Evolutionary conservation across 2,113 vertebrate genomes (phyloP).

Genomic region (Motacilla tschutschensis): DNA sequence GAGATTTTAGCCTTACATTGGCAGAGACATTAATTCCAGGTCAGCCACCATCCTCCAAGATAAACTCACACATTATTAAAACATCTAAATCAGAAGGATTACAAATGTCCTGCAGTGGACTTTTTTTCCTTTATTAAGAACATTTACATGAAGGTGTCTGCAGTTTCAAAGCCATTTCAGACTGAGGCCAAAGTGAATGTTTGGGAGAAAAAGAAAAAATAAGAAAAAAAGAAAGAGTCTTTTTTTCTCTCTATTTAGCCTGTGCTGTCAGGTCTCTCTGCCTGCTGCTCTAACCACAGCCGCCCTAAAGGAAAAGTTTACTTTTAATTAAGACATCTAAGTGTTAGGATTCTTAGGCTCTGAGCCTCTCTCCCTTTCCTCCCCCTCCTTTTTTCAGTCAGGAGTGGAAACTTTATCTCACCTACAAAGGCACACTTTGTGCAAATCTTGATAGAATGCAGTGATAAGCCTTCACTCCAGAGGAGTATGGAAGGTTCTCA

Average conservation of each 20-base stretch:
- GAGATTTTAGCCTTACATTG: neutral
- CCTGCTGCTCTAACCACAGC: conserved; percentile 27
- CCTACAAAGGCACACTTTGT: neutral
- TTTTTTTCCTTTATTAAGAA: conserved; percentile 39
- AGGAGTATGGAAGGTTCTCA: neutral
- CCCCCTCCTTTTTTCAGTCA: neutral
- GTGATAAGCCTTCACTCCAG: neutral
- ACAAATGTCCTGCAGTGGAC: neutral
- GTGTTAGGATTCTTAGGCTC: neutral
- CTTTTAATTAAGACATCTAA: conserved; percentile 39
- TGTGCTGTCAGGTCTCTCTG: conserved; percentile 16
- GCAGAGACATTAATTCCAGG: conserved; percentile 37
- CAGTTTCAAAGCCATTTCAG: conserved; percentile 44
- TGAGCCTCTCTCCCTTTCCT: neutral
- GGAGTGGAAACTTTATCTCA: conserved; percentile 12
- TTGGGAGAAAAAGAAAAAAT: neutral
- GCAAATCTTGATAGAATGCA: neutral
- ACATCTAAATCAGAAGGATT: conserved; percentile 55
- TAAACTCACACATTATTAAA: conserved; percentile 56
- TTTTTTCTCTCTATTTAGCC: neutral
- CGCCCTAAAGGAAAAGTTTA: conserved; percentile 25
- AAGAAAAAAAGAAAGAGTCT: neutral
- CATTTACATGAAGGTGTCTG: conserved; percentile 48
- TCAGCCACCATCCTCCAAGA: conserved; percentile 50
- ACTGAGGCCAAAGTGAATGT: neutral